Evolutionary conservation across 2,113 vertebrate genomes (phyloP).

Genomic region (Chinchilla lanigera): DNA sequence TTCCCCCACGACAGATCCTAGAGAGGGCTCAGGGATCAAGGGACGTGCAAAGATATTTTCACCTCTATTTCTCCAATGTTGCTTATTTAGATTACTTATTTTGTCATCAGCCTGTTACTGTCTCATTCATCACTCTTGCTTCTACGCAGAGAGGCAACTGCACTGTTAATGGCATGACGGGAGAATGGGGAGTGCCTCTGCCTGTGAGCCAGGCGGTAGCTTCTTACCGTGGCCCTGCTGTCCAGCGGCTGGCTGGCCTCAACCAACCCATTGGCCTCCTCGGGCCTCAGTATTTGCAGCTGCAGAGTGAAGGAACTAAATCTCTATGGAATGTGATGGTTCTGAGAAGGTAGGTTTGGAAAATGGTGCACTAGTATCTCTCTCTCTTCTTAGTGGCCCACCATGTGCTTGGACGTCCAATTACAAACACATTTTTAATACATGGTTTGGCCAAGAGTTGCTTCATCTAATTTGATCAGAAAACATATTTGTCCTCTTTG

Average conservation of each 20-base stretch:
- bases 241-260: neutral
- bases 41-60: neutral
- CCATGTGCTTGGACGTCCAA: accelerated
- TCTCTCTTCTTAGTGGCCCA: neutral
- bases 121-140: neutral
- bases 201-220: neutral
- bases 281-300: neutral
- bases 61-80: neutral
- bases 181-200: neutral
- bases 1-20: neutral
- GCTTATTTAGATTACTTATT: neutral
- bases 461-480: neutral
- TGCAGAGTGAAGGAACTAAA: neutral
- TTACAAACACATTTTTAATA: neutral
- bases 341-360: neutral
- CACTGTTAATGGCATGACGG: neutral
- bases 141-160: neutral
- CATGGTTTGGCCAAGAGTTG: neutral
- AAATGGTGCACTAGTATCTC: neutral
- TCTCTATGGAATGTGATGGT: neutral
- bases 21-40: neutral
- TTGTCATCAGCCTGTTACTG: neutral
- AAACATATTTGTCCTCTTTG: neutral
- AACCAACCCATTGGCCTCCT: neutral
- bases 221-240: neutral